phyloP scores from a whole-genome alignment of 2,797 vertebrate species.

The Silurus lanzhouensis region DNA sequence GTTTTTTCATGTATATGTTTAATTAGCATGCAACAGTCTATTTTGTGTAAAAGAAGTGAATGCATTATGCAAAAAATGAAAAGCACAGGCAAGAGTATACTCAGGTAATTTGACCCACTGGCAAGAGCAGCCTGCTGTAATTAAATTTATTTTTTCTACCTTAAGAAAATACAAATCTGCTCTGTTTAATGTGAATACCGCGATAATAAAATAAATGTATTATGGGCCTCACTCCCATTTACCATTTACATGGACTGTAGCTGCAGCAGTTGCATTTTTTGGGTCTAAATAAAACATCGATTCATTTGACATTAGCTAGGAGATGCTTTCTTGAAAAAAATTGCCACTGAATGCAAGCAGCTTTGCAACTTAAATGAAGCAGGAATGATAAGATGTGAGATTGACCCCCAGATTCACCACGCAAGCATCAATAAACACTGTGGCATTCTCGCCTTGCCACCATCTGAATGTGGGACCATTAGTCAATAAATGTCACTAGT shows the following conservation, averaged over 20 bases:
- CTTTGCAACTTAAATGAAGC: conserved; percentile 33
- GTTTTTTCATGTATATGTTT: background rate
- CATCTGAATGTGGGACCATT: conserved; percentile 46
- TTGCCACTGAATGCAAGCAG: conserved; percentile 41
- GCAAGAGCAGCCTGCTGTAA: conserved; percentile 4
- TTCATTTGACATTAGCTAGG: conserved; percentile 8
- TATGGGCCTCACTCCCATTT: background rate
- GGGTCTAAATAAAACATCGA: background rate
- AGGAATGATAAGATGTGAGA: background rate
- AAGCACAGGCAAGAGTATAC: background rate
- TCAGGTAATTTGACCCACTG: background rate
- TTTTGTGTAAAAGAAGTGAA: background rate
- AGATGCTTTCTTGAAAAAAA: conserved; percentile 32
- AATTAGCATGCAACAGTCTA: conserved; percentile 6
- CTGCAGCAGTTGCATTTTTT: background rate
- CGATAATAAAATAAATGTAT: background rate
- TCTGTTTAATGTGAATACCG: background rate
- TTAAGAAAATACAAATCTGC: background rate
- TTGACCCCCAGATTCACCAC: background rate
- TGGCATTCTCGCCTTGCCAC: conserved; percentile 48
- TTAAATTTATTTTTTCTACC: background rate
- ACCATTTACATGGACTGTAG: background rate
- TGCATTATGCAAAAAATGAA: background rate
- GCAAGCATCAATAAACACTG: conserved; percentile 30
- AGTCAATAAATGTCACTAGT: conserved; percentile 56